A percentile compares a stretch with the other conserved stretches of the same genome.
Evolutionary conservation across 1,140 invertebrate genomes (phyloP).

Genomic region (Lasioglossum baleicum): DNA sequence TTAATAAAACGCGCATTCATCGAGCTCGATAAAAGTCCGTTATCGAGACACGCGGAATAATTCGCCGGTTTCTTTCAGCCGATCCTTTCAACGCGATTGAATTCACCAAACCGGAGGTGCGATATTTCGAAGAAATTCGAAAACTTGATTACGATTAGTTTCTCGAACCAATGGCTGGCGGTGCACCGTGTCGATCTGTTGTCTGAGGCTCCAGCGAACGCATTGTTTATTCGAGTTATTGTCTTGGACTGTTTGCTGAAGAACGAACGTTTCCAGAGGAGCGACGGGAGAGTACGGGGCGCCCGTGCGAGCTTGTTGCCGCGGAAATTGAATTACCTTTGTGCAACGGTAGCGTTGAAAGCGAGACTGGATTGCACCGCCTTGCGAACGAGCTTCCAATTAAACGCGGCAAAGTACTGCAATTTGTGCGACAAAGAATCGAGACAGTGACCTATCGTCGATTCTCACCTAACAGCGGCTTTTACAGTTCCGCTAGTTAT

Average conservation of each 20-base stretch:
- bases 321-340: conserved; percentile 71
- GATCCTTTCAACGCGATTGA: no score
- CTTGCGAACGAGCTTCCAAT: conserved; percentile 46
- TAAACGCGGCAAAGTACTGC: conserved; percentile 39
- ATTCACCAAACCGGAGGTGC: no score
- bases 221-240: conserved; percentile 65
- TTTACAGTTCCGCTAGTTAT: no score
- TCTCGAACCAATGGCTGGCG: background rate
- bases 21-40: background rate
- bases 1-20: conserved; percentile 1
- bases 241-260: conserved; percentile 47
- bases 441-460: background rate
- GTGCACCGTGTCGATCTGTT: background rate
- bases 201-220: conserved; percentile 26
- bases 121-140: no score
- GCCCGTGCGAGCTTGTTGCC: conserved; percentile 49
- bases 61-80: no score
- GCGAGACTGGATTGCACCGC: conserved; percentile 35
- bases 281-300: background rate
- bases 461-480: background rate
- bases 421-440: conserved; percentile 20
- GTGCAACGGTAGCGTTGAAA: conserved; percentile 59
- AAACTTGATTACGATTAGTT: no score
- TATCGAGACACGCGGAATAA: background rate
- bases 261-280: conserved; percentile 55